phyloP scores from a whole-genome alignment of 2,113 vertebrate genomes.

The Microtus montanus region DNA sequence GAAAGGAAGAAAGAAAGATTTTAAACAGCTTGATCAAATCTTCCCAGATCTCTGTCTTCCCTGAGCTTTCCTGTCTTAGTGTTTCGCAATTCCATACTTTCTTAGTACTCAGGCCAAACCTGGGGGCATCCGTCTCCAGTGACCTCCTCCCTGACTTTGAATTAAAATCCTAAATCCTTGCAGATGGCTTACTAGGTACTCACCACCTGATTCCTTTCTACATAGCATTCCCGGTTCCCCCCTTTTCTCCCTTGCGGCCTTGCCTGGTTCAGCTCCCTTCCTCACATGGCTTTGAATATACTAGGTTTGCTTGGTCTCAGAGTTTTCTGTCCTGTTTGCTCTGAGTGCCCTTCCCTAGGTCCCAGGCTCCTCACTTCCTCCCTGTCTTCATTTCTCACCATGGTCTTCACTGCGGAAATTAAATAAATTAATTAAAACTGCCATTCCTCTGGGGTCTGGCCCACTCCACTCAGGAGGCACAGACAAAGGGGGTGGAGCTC shows the following conservation, averaged over 20 bases:
- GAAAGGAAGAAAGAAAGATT: not conserved
- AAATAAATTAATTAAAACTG: not conserved
- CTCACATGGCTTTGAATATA: not conserved
- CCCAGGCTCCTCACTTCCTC: not conserved
- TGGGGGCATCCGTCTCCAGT: not conserved
- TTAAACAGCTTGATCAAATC: not conserved
- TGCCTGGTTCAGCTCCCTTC: not conserved
- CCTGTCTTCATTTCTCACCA: not conserved
- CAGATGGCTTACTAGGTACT: not conserved
- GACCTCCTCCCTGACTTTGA: not conserved
- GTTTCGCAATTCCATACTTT: not conserved
- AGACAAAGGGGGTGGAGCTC: not conserved
- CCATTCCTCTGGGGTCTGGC: not conserved
- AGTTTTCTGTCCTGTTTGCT: not conserved
- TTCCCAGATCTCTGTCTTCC: not conserved
- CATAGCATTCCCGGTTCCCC: not conserved
- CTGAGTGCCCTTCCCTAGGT: not conserved
- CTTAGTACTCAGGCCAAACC: not conserved
- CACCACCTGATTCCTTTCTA: not conserved
- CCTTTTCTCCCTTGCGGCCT: not conserved
- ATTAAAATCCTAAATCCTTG: not conserved
- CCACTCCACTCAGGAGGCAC: not conserved
- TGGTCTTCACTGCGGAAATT: not conserved
- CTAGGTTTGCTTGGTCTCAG: not conserved
- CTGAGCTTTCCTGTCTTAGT: not conserved